Base-by-base conservation (phyloP, 1,140 invertebrate species). In the Potamilus streckersoni region DNA sequence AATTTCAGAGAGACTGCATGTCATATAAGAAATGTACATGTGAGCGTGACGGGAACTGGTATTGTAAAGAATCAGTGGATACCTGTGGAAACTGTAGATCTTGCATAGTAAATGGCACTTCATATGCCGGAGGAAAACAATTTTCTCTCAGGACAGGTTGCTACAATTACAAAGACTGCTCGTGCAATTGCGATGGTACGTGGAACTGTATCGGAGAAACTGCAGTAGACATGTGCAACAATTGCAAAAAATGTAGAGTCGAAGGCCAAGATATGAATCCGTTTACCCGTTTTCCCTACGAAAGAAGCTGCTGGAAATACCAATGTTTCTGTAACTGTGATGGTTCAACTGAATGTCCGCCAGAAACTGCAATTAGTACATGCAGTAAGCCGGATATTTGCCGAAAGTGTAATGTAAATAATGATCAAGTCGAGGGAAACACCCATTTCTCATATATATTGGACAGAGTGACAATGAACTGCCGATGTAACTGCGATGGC, bases 291-390 rank as follows among this genome's bases (percentile, higher is more conserved):
- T 83, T 81, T 69, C 69, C 65, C 19, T 27, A 83, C 19, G 72
- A 76, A 20, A 55, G 78, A 58, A 76, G 75, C 2, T 83, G 80
- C 55, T 79, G 78, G 72, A 61, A 71, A 66, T 85, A 80, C 62
- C 71, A 81, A 57, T 85, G 83, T 71, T 69, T 73, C n/a, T 85
- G 83, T 74, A 72, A 74, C 23, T 83, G 82, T 76, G 79, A 85
- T 64, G 83, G 83, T 3, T 65, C 70, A 16, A 58, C 65, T 27
- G 49, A 23, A 4, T 79, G 78, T 55, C 78, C 78, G 1, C 60
- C 55, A 17, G 63, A 55, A 3, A 71, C 71, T 19, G 72, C 68
- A 0, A 64, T 71, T 8, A 74, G 74, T 58, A 79, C 72, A 2
- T 73, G 72, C 49, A 69, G 19, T 16, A 38, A 66, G 23, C 68